These are phyloP conservation scores for Cinclus mexicanus DNA, from an alignment of 2,113 vertebrate species.

Conservation along the genomic window DNA sequence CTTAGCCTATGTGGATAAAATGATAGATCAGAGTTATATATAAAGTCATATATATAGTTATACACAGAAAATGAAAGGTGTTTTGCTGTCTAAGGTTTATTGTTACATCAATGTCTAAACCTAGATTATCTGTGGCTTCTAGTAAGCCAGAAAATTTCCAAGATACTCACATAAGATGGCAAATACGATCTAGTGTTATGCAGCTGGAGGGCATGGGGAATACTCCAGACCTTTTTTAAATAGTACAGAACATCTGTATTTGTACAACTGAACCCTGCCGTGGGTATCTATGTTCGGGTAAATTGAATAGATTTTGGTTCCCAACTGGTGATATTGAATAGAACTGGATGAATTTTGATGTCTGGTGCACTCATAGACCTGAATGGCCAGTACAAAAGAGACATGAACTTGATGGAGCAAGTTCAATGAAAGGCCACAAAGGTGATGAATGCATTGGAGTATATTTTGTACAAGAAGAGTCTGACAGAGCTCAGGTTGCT, in stretches of 20 bases:
- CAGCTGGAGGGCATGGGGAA: background rate
- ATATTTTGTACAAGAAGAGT: background rate
- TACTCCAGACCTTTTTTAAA: background rate
- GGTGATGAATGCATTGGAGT: background rate
- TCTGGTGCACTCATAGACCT: background rate
- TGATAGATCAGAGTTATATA: background rate
- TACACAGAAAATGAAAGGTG: background rate
- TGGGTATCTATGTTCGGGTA: background rate
- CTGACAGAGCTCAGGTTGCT: background rate
- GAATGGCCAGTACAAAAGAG: background rate
- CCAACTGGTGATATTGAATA: background rate
- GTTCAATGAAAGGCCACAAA: background rate
- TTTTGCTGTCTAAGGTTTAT: background rate
- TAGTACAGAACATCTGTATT: background rate
- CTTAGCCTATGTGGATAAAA: background rate
- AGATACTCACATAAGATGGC: background rate
- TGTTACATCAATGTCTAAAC: background rate
- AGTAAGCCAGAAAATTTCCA: background rate
- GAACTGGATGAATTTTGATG: background rate
- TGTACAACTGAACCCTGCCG: background rate
- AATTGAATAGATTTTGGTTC: background rate
- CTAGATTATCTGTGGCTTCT: background rate
- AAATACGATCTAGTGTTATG: background rate
- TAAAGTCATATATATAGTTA: background rate
- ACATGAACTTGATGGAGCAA: background rate